These are phyloP conservation scores for Neoniphon sammara DNA, from an alignment of 2,797 vertebrate species.

Conservation along the genomic window DNA sequence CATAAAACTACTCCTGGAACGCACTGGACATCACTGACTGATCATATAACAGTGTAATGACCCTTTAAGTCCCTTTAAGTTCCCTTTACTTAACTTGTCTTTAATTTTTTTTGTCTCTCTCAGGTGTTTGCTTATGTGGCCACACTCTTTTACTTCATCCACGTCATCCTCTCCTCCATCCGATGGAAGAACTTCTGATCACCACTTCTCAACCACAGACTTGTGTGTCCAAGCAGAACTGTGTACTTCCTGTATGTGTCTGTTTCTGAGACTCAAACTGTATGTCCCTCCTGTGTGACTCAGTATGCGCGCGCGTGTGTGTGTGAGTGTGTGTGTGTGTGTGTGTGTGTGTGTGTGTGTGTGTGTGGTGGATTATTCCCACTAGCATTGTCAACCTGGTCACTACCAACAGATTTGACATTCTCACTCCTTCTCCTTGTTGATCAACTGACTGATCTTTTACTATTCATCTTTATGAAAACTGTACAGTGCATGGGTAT, in stretches of 20 bases:
- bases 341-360: slow-evolving; percentile 7
- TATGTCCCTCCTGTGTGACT: neutral
- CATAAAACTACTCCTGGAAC: too few relatives aligned
- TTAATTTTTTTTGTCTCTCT: slow-evolving; percentile 7
- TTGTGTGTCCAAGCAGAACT: neutral
- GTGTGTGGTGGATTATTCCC: neutral
- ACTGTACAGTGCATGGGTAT: neutral
- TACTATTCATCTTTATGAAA: too few relatives aligned
- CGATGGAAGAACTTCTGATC: slow-evolving; percentile 82
- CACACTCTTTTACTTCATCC: slow-evolving; percentile 81
- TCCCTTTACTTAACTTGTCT: too few relatives aligned
- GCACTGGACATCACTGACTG: too few relatives aligned
- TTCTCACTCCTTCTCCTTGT: neutral
- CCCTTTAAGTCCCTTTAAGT: too few relatives aligned
- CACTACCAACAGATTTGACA: neutral
- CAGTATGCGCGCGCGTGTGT: neutral
- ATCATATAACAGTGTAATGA: too few relatives aligned
- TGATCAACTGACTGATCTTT: too few relatives aligned
- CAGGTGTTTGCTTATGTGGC: slow-evolving; percentile 80
- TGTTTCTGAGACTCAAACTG: slow-evolving; percentile 1
- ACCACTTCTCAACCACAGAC: neutral
- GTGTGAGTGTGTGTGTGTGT: too few relatives aligned
- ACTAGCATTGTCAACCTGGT: neutral
- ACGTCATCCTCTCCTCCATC: slow-evolving; percentile 79
- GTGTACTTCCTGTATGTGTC: neutral